Conservation (phyloP, 2,113 vertebrate genomes). For the Bujurquina vittata region DNA sequence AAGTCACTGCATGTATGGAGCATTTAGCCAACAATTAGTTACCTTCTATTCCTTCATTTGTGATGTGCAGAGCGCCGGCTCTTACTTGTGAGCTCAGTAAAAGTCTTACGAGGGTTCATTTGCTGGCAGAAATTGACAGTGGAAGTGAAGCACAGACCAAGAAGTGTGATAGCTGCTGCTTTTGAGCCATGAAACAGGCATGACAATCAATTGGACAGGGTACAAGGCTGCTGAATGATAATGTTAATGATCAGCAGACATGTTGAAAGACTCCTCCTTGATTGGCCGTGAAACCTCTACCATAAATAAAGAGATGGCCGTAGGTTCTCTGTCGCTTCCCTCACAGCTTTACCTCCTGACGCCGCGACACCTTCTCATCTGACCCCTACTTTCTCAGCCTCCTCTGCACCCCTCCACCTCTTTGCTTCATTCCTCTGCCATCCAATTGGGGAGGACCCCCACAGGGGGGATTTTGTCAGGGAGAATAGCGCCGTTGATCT, state of each 20-base stretch:
- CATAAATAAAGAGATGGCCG: constrained; percentile 47
- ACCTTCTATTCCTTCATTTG: constrained; percentile 30
- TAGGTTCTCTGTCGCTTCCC: not conserved
- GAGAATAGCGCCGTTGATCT: constrained; percentile 78
- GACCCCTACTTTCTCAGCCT: constrained; percentile 48
- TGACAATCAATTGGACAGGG: constrained; percentile 74
- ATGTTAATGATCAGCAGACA: constrained; percentile 73
- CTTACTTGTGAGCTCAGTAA: not conserved
- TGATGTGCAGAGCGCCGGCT: not conserved
- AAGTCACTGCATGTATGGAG: constrained; percentile 31
- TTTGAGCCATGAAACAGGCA: constrained; percentile 69
- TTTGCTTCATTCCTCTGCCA: constrained; percentile 18
- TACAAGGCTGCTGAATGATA: constrained; percentile 70
- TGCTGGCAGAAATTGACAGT: constrained; percentile 31
- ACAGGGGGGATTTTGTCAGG: constrained; percentile 71
- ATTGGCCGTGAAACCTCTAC: constrained; percentile 60
- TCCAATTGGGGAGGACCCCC: constrained; percentile 45
- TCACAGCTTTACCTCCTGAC: constrained; percentile 10
- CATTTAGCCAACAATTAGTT: constrained; percentile 28
- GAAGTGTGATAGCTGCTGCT: constrained; percentile 15
- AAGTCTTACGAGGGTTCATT: constrained; percentile 62
- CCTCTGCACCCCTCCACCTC: not conserved
- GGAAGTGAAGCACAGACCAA: constrained; percentile 5
- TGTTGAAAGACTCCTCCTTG: constrained; percentile 59
- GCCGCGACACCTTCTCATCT: constrained; percentile 46